Conservation (phyloP, 2,113 vertebrate genomes). For the Sciurus niger region DNA sequence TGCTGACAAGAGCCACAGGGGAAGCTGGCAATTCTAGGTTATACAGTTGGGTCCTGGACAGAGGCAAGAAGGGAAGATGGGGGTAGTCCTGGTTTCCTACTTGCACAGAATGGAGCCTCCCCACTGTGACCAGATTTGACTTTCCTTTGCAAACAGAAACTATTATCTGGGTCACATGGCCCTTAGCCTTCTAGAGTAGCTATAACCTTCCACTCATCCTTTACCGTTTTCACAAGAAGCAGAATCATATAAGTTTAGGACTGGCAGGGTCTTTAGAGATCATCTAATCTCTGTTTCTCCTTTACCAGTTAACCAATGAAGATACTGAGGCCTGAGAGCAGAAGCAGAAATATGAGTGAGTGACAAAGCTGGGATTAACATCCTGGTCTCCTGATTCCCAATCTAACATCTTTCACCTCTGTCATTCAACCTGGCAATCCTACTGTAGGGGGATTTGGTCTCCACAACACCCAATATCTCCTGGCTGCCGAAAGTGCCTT, state of each 20-base stretch:
- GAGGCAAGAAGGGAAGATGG: not conserved
- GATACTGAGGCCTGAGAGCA: not conserved
- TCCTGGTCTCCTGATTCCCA: not conserved
- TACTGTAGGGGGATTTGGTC: not conserved
- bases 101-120: not conserved
- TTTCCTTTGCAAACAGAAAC: slow-evolving; percentile 40
- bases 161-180: not conserved
- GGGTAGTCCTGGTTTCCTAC: not conserved
- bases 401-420: not conserved
- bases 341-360: not conserved
- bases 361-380: slow-evolving; percentile 12
- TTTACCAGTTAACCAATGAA: not conserved
- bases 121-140: not conserved
- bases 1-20: not conserved
- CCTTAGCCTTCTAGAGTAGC: not conserved
- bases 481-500: slow-evolving; percentile 31
- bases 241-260: slow-evolving; percentile 12
- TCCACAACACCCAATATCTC: not conserved
- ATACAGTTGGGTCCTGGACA: not conserved
- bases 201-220: not conserved
- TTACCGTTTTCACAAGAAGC: not conserved
- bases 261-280: not conserved
- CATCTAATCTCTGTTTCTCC: not conserved
- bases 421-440: slow-evolving; percentile 21
- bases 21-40: not conserved